Conservation (phyloP, 2,113 vertebrate species). For the Ceuthmochares aereus region DNA sequence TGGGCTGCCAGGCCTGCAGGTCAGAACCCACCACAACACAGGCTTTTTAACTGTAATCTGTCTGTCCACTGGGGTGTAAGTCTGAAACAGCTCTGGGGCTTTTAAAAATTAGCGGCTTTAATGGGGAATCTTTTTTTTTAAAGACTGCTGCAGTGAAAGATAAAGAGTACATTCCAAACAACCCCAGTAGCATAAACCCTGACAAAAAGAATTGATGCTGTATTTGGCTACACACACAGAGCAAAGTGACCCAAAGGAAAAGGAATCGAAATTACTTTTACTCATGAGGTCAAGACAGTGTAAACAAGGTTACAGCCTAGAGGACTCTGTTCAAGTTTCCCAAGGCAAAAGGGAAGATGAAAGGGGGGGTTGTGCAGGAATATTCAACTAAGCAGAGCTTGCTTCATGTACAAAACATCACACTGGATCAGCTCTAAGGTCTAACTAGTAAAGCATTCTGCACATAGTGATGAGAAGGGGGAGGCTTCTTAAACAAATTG, state of each 20-base stretch:
- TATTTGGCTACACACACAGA: background rate
- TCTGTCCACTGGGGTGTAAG: background rate
- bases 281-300: background rate
- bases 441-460: background rate
- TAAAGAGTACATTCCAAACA: background rate
- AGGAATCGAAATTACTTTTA: background rate
- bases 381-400: background rate
- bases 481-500: accelerated
- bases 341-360: background rate
- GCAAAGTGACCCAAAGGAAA: background rate
- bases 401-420: background rate
- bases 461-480: background rate
- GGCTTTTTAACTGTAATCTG: background rate
- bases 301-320: background rate
- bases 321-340: background rate
- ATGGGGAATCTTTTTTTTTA: background rate
- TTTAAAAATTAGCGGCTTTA: background rate
- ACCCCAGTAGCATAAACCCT: background rate
- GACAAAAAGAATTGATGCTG: background rate
- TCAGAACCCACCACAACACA: background rate
- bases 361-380: background rate
- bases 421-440: background rate
- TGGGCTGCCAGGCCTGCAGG: background rate
- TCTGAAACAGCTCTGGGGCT: background rate
- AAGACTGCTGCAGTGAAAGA: background rate